Percentiles rank a stretch among this genome's conserved stretches.
Conservation (phyloP, 2,797 vertebrate genomes). For the Mormyrus proboscirostris region DNA sequence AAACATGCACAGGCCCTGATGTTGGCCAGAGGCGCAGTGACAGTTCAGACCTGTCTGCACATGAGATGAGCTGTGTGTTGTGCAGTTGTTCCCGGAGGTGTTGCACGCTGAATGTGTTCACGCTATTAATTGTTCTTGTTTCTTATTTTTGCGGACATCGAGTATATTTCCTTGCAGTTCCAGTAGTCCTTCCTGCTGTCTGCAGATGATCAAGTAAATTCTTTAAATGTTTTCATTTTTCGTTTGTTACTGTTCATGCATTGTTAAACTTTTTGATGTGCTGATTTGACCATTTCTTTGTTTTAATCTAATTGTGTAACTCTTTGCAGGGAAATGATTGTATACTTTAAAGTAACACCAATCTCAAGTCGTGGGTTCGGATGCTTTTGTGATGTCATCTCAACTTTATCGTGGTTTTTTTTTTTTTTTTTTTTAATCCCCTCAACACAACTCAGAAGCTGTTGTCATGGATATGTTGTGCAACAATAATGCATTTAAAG, state of each 20-base stretch:
- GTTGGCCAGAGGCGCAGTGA: background rate
- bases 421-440: background rate
- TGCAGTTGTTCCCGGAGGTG: background rate
- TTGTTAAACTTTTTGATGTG: constrained; percentile 2
- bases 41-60: background rate
- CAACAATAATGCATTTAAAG: background rate
- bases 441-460: background rate
- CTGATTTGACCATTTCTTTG: background rate
- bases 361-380: background rate
- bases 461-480: constrained; percentile 9
- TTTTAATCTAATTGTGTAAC: constrained; percentile 8
- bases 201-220: constrained; percentile 11
- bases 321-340: constrained; percentile 12
- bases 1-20: background rate
- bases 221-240: constrained; percentile 8
- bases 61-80: background rate
- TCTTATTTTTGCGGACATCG: constrained; percentile 1
- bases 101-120: constrained; percentile 1
- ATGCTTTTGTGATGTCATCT: constrained; percentile 1
- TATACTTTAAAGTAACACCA: constrained; percentile 8
- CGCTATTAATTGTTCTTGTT: constrained; percentile 9
- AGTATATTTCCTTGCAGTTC: constrained; percentile 11
- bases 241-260: background rate
- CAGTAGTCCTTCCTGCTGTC: constrained; percentile 11
- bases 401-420: background rate